Conservation (phyloP, 2,113 vertebrate genomes). For the Cryptoleucopteryx plumbea region DNA sequence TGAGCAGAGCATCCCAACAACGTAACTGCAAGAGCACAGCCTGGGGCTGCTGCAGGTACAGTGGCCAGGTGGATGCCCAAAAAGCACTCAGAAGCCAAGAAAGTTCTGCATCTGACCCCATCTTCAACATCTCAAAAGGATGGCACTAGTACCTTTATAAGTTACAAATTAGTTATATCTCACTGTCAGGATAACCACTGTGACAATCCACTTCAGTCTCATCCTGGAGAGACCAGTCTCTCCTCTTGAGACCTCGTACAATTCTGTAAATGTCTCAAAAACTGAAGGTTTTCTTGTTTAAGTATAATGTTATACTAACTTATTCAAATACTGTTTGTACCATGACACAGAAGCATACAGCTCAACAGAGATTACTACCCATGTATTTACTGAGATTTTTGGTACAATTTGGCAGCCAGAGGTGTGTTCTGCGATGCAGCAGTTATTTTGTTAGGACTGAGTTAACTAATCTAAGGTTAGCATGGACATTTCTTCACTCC, state of each 20-base stretch:
- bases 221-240: not conserved
- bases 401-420: not conserved
- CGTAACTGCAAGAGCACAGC: not conserved
- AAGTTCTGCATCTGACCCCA: not conserved
- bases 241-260: not conserved
- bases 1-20: not conserved
- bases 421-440: not conserved
- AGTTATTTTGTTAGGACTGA: not conserved
- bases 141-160: not conserved
- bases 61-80: not conserved
- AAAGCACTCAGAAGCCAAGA: not conserved
- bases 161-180: not conserved
- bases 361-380: not conserved
- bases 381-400: not conserved
- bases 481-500: not conserved
- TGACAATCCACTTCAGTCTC: not conserved
- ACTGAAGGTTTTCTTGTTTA: not conserved
- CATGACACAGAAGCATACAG: not conserved
- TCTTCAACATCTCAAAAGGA: not conserved
- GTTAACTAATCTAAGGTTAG: not conserved
- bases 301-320: not conserved
- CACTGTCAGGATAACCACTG: not conserved
- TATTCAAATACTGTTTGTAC: not conserved
- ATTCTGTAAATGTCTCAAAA: not conserved
- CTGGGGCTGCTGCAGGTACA: not conserved